Evolutionary conservation across 1,140 invertebrate genomes (phyloP), one percentile per base, ranked within the genome.

Genomic region (Melipona quadrifasciata): DNA sequence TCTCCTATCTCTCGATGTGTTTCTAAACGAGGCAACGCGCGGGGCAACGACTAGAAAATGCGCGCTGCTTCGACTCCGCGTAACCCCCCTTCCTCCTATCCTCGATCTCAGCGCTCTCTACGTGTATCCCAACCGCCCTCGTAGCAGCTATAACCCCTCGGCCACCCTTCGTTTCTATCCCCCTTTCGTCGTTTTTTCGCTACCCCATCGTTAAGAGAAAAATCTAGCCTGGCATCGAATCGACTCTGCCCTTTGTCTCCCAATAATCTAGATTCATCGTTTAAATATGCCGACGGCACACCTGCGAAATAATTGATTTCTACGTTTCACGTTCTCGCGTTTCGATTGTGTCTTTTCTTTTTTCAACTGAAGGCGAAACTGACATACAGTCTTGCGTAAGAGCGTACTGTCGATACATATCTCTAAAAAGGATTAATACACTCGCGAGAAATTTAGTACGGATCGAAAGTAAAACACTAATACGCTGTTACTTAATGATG

Each of bases 11-110:
- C 61, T 34, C 31, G 51, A 57, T 39, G 24, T n/a, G 58, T 61
- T 77, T 55, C 57, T n/a, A 71, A 71, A 70, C 82, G 75, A 34
- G 67, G 31, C 51, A n/a, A 70, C 39, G 8, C 39, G 72, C 34
- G 31, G 31, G 65, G 65, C 2, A 67, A 67, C 65, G 27, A 34
- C 55, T 58, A 17, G 34, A 39, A 64, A 64, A 24, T 21, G 34
- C 21, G 12, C 34, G 21, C 21, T 39, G 67, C 21, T 39, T 68
- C 31, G 19, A 21, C 34, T 21, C 21, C 27, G 17, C 21, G 19
- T 58, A 31, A 31, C n/a, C n/a, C 2, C 55, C n/a, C 27, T 1
- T 21, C 1, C 14, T 17, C 51, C 17, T 6, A 17, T 55, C 55
- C 17, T 17, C 19, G 16, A 55, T 3, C 39, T 47, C 39, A 6